Evolutionary conservation across 2,888 invertebrate species (phyloP).

Genomic region (Macropis europaea): DNA sequence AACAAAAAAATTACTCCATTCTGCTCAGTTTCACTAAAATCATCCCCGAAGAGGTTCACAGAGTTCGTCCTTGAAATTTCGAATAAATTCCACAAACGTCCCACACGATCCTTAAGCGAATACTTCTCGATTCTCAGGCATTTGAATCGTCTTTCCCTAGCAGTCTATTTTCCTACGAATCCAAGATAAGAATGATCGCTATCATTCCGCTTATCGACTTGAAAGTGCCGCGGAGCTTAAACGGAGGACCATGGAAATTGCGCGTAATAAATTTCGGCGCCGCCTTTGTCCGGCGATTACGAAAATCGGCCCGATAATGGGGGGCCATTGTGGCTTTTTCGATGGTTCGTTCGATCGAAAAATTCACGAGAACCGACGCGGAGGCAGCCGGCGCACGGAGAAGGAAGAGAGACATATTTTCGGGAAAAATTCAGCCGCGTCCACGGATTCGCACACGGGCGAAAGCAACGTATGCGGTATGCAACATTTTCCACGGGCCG

Average conservation of each 20-base stretch:
- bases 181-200: background rate
- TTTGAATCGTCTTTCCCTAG: background rate
- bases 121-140: too few relatives aligned
- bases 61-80: too few relatives aligned
- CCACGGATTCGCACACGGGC: background rate
- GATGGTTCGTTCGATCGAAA: background rate
- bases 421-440: constrained; percentile 23
- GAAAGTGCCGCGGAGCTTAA: too few relatives aligned
- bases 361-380: background rate
- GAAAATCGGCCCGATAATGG: background rate
- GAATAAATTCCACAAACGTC: too few relatives aligned
- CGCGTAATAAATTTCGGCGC: constrained; percentile 1
- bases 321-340: background rate
- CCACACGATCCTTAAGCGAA: too few relatives aligned
- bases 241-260: background rate
- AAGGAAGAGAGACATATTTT: background rate
- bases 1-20: too few relatives aligned
- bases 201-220: background rate
- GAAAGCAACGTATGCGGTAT: constrained; percentile 17
- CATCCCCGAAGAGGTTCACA: too few relatives aligned
- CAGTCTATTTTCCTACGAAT: background rate
- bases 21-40: too few relatives aligned
- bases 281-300: background rate
- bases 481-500: constrained; percentile 51
- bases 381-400: background rate